Evolutionary conservation across 2,113 vertebrate genomes (phyloP), one percentile per base, ranked within the genome.

Genomic region (Hystrix brachyura): DNA sequence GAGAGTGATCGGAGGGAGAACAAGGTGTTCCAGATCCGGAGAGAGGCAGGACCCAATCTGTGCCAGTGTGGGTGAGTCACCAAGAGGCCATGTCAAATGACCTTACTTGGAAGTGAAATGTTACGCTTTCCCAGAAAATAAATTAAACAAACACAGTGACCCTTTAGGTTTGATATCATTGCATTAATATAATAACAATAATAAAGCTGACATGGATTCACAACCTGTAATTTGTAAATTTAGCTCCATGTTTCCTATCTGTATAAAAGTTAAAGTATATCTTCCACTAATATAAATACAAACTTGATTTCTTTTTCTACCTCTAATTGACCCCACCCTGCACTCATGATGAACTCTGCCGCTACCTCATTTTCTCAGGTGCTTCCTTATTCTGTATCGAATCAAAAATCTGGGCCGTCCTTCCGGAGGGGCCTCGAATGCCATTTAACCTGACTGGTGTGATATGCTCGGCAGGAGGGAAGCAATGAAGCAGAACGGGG

Each of bases 151-250:
- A 97, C 89, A 96, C 59, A 65, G 85, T 95, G 92, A 96, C 97
- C 96, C 92, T n/a, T 94, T 97, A 93, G 92, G 86, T 91, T 98
- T 96, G 64, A 92, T 96, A 97, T 93, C 92, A 97, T 90, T 97
- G 90, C 95, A 88, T 92, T 94, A 92, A 94, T 94, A 97, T 94
- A 97, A 98, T 97, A 95, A 97, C 95, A 98, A 97, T 97, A 97
- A 97, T 97, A 97, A 97, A 97, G 87, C 84, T 96, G 93, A 98
- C 96, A 96, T 23, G 76, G 96, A 96, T 38, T 96, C 90, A 92
- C 87, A 98, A 94, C 91, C 96, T 97, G 67, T 89, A 97, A 97
- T 97, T 96, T 98, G 88, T 96, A 93, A 94, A 95, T 94, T 96
- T 96, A 97, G 90, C 62, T 96, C 85, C 10, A 87, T 4, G 34